These are phyloP conservation scores for Auanema sp. DNA, from an alignment of 2,888 invertebrate species.

Conservation along the genomic window DNA sequence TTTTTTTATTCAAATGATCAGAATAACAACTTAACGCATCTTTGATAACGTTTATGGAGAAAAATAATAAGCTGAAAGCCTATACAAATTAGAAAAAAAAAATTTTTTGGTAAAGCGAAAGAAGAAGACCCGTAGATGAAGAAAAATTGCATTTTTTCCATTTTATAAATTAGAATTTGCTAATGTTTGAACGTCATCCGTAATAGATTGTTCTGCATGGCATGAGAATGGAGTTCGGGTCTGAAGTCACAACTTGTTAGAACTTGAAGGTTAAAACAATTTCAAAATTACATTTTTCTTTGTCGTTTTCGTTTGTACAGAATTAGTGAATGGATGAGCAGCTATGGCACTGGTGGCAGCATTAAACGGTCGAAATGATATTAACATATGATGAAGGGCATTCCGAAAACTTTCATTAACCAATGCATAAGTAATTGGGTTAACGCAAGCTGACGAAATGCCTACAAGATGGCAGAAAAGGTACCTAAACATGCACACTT, in stretches of 20 bases:
- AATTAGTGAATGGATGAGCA: not conserved
- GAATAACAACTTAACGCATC: no score
- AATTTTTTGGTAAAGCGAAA: not conserved
- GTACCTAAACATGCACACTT: conserved; percentile 37
- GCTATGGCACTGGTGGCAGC: conserved; percentile 26
- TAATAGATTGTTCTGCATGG: no score
- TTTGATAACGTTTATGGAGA: no score
- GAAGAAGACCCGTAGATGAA: not conserved
- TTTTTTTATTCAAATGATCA: no score
- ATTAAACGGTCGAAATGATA: conserved; percentile 33
- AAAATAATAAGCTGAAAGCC: no score
- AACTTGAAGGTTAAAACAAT: not conserved
- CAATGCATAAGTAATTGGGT: conserved; percentile 86
- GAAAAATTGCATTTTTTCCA: no score
- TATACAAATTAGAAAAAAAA: not conserved
- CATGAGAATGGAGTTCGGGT: no score
- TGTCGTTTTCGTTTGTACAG: not conserved
- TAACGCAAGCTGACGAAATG: conserved; percentile 87
- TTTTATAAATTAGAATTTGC: no score
- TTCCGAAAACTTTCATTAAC: conserved; percentile 82
- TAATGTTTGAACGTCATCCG: no score
- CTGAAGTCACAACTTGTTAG: no score
- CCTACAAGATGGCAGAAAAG: conserved; percentile 75
- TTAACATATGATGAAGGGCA: conserved; percentile 44
- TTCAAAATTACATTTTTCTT: conserved; percentile 6